Percentiles rank a stretch among this genome's conserved stretches.
Conservation (phyloP, 2,888 invertebrate species). For the Nomada hirtipes region DNA sequence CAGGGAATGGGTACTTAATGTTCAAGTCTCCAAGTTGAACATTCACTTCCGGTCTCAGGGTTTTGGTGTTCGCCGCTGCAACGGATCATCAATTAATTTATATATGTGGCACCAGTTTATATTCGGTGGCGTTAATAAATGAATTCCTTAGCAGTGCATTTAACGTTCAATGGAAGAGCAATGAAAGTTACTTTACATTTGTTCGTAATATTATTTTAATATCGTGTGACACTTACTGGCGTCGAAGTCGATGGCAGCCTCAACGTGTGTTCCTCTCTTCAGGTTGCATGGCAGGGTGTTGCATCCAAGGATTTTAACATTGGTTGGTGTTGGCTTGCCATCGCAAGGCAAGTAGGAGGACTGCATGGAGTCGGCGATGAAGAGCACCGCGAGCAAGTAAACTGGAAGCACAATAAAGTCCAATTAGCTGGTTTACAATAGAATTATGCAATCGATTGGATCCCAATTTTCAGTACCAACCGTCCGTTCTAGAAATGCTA, state of each 20-base stretch:
- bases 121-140: neutral
- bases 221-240: conserved; percentile 66
- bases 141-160: neutral
- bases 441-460: no score
- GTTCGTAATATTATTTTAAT: neutral
- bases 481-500: no score
- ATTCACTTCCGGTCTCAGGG: conserved; percentile 72
- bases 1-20: conserved; percentile 72
- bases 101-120: neutral
- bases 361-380: conserved; percentile 64
- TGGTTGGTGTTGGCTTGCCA: conserved; percentile 48
- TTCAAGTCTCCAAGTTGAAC: conserved; percentile 62
- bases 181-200: no score
- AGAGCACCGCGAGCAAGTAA: conserved; percentile 62
- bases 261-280: conserved; percentile 58
- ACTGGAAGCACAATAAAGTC: conserved; percentile 47
- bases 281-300: conserved; percentile 65
- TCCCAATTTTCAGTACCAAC: no score
- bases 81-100: conserved; percentile 17
- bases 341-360: conserved; percentile 55
- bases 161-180: neutral
- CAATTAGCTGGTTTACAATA: no score
- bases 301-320: conserved; percentile 68
- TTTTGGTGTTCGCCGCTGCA: conserved; percentile 67
- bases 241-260: conserved; percentile 67